Conservation (phyloP, 2,113 vertebrate species). For the Ophthalmolycus amberensis region DNA sequence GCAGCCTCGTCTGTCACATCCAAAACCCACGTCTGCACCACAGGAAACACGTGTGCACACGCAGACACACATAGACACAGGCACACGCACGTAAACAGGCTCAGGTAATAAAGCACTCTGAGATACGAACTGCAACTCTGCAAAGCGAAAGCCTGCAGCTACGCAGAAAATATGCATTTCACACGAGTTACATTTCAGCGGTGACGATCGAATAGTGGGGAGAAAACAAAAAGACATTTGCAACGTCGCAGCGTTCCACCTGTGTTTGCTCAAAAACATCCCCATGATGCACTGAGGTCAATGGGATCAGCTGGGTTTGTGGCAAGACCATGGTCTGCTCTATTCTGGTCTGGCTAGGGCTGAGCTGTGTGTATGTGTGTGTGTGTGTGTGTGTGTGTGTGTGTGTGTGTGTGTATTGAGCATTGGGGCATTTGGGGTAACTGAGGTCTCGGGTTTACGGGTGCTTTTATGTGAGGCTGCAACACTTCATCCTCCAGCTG, state of each 20-base stretch:
- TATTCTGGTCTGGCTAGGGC: constrained; percentile 75
- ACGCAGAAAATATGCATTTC: constrained; percentile 26
- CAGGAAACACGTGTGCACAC: constrained; percentile 67
- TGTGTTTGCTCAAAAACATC: constrained; percentile 61
- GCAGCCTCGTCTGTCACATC: constrained; percentile 76
- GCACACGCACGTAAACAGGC: constrained; percentile 21
- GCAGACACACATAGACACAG: constrained; percentile 37
- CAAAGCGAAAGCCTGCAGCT: constrained; percentile 32
- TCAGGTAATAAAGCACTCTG: constrained; percentile 57
- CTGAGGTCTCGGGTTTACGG: constrained; percentile 78
- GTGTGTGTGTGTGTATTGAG: constrained; percentile 48
- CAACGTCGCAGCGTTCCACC: constrained; percentile 44
- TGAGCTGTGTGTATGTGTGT: constrained; percentile 52
- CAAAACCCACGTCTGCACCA: constrained; percentile 78
- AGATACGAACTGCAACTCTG: constrained; percentile 34
- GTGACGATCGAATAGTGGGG: not conserved
- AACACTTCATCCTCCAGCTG: constrained; percentile 66
- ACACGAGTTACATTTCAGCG: not conserved
- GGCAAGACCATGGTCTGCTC: constrained; percentile 73
- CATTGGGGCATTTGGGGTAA: constrained; percentile 77
- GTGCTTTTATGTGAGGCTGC: constrained; percentile 78
- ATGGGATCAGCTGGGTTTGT: constrained; percentile 70
- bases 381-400: constrained; percentile 30
- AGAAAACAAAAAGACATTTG: not conserved
- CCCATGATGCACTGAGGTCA: constrained; percentile 66